Evolutionary conservation across 2,113 vertebrate species (phyloP).

Genomic region (Columba livia): DNA sequence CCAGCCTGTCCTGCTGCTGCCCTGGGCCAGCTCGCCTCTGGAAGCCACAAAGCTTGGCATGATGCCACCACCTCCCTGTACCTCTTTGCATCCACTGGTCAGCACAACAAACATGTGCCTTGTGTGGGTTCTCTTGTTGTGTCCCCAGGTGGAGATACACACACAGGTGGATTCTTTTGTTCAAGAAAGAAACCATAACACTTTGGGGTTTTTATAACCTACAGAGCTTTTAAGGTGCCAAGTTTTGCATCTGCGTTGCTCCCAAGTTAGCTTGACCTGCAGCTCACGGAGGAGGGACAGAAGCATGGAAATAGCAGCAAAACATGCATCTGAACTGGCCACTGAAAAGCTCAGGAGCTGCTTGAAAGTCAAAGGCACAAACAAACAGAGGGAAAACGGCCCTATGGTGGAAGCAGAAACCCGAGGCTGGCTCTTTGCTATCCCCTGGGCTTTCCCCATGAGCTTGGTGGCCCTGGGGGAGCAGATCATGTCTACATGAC

Average conservation of each 20-base stretch:
- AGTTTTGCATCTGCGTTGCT: not conserved
- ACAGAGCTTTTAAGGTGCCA: not conserved
- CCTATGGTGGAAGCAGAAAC: not conserved
- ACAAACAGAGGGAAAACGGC: not conserved
- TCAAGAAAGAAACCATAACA: not conserved
- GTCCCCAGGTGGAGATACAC: not conserved
- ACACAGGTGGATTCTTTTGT: not conserved
- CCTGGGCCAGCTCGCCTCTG: not conserved
- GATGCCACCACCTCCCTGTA: not conserved
- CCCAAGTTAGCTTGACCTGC: not conserved
- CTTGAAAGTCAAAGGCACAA: not conserved
- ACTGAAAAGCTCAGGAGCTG: not conserved
- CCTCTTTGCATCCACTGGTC: not conserved
- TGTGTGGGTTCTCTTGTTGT: not conserved
- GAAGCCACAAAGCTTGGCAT: accelerated
- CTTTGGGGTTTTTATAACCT: not conserved
- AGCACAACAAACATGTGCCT: not conserved
- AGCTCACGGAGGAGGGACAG: not conserved
- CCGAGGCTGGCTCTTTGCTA: not conserved
- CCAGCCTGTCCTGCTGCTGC: not conserved
- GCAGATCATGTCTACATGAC: not conserved
- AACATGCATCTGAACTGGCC: not conserved
- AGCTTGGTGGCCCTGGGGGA: not conserved
- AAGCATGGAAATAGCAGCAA: not conserved
- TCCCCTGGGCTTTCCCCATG: not conserved